Evolutionary conservation across 1,140 invertebrate species (phyloP).

Genomic region (Lucilia cuprina): DNA sequence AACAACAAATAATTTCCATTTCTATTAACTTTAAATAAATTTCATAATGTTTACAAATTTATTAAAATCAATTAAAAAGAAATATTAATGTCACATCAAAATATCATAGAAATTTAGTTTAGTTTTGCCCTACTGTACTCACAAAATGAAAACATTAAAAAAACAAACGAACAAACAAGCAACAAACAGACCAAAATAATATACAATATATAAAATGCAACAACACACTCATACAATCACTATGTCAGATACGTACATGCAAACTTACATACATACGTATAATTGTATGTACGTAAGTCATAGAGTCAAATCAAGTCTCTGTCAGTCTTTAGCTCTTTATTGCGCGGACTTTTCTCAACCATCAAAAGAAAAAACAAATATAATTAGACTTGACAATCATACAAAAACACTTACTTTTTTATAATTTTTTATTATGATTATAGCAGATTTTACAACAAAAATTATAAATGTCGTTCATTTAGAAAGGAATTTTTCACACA

Average conservation of each 20-base stretch:
- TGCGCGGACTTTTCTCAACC: slow-evolving; percentile 25
- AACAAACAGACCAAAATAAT: slow-evolving; percentile 6
- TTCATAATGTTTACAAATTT: too few relatives aligned
- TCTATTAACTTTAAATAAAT: too few relatives aligned
- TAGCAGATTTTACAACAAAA: not conserved
- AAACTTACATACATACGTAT: not conserved
- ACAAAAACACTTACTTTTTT: slow-evolving; percentile 11
- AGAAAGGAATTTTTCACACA: not conserved
- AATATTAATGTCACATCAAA: not conserved
- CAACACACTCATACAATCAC: not conserved
- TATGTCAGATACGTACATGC: not conserved
- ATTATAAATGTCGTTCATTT: not conserved
- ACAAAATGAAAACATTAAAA: slow-evolving; percentile 1
- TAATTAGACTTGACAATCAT: not conserved
- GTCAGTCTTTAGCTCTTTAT: not conserved
- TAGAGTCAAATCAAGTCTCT: not conserved
- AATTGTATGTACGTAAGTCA: not conserved
- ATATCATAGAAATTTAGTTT: not conserved
- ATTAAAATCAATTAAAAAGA: too few relatives aligned
- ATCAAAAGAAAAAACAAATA: not conserved
- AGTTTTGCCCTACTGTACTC: slow-evolving; percentile 15
- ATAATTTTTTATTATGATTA: not conserved
- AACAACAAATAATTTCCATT: too few relatives aligned
- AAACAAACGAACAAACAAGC: not conserved
- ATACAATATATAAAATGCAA: slow-evolving; percentile 5